phyloP scores from a whole-genome alignment of 1,140 invertebrate species.

The Drosophila guanche region DNA sequence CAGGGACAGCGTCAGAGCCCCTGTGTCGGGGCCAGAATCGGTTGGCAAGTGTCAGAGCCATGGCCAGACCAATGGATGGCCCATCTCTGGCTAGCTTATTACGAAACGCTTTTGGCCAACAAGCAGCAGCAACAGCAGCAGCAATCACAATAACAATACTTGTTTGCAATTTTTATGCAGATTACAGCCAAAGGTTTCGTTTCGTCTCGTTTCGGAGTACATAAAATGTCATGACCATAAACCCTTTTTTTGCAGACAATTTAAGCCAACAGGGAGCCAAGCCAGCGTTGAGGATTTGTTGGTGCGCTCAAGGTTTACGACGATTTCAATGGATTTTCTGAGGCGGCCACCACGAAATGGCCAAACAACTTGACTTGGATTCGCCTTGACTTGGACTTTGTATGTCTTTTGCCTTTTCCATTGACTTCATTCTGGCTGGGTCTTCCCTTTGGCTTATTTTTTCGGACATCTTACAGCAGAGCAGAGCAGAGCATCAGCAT shows the following conservation, averaged over 20 bases:
- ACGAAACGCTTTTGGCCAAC: slow-evolving; percentile 63
- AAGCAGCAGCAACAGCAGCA: too few relatives aligned
- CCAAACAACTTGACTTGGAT: slow-evolving; percentile 64
- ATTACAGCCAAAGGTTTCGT: slow-evolving; percentile 65
- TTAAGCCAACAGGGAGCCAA: slow-evolving; percentile 66
- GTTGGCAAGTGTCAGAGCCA: slow-evolving; percentile 6
- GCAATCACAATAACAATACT: slow-evolving; percentile 77
- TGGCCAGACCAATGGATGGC: background rate
- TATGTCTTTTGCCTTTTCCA: background rate
- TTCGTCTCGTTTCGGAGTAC: slow-evolving; percentile 52
- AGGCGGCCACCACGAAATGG: slow-evolving; percentile 69
- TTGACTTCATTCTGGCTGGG: too few relatives aligned
- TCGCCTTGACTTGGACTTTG: slow-evolving; percentile 27
- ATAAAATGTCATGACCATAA: slow-evolving; percentile 79
- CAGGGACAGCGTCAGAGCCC: background rate
- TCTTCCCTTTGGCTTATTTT: slow-evolving; percentile 45
- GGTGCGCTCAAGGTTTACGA: slow-evolving; percentile 69
- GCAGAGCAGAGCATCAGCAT: background rate
- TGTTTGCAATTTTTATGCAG: slow-evolving; percentile 71
- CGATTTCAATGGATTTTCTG: slow-evolving; percentile 75
- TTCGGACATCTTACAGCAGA: slow-evolving; percentile 47
- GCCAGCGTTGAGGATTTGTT: slow-evolving; percentile 65
- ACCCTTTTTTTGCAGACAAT: slow-evolving; percentile 77
- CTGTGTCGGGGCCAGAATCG: slow-evolving; percentile 7
- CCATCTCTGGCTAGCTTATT: slow-evolving; percentile 52